These are phyloP conservation scores for Malurus splendens DNA, from an alignment of 2,797 vertebrate species.

Conservation along the genomic window DNA sequence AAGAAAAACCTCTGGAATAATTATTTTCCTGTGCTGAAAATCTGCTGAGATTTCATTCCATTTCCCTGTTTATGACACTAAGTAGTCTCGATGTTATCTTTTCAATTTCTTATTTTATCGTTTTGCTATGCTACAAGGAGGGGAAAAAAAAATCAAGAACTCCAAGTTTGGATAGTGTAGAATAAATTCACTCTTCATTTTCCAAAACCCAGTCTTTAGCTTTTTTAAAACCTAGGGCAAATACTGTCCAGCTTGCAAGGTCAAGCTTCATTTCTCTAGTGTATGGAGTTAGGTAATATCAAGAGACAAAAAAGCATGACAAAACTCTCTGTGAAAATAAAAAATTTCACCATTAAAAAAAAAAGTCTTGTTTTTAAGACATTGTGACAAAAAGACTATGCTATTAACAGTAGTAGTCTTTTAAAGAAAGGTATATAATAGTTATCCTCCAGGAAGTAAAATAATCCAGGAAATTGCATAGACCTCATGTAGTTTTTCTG, in stretches of 20 bases:
- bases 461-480: neutral
- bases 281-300: neutral
- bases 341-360: neutral
- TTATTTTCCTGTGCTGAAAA: conserved; percentile 3
- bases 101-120: conserved; percentile 16
- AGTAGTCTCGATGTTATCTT: neutral
- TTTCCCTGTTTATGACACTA: conserved; percentile 20
- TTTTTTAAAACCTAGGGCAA: neutral
- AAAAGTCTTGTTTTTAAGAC: neutral
- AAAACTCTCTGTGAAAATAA: neutral
- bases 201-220: neutral
- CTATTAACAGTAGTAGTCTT: neutral
- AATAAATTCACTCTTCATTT: neutral
- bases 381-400: neutral
- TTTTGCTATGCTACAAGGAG: neutral
- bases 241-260: neutral
- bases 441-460: neutral
- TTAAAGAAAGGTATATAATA: neutral
- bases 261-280: neutral
- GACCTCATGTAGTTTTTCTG: neutral
- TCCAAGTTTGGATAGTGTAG: neutral
- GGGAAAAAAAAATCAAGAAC: neutral
- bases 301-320: neutral
- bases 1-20: conserved; percentile 1
- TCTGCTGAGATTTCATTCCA: conserved; percentile 1